Percentiles rank a stretch among this genome's conserved stretches.
Evolutionary conservation across 2,797 vertebrate genomes (phyloP).

Genomic region (Siniperca undulata): DNA sequence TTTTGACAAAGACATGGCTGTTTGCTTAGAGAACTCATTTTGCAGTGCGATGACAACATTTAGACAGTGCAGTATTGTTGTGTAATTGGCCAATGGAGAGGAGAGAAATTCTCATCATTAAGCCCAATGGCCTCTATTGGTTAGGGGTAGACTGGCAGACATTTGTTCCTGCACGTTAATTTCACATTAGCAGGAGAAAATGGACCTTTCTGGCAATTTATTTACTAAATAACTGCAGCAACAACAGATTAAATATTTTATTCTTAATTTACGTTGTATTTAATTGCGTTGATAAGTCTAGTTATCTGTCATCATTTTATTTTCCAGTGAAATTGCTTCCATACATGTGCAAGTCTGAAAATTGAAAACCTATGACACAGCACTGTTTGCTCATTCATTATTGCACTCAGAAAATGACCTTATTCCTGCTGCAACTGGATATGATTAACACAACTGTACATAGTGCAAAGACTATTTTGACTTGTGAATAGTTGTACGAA

Average conservation of each 20-base stretch:
- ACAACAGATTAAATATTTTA: neutral
- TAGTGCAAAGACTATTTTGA: slow-evolving; percentile 31
- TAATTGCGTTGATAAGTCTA: neutral
- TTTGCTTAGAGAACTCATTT: slow-evolving; percentile 62
- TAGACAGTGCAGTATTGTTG: slow-evolving; percentile 58
- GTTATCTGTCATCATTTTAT: neutral
- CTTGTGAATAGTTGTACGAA: neutral
- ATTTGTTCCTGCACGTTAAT: slow-evolving; percentile 1
- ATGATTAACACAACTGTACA: slow-evolving; percentile 71
- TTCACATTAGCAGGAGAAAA: slow-evolving; percentile 1
- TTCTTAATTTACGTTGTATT: neutral
- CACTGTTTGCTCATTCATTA: slow-evolving; percentile 85
- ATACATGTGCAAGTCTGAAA: slow-evolving; percentile 13
- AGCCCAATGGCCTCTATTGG: slow-evolving; percentile 29
- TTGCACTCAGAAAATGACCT: slow-evolving; percentile 53
- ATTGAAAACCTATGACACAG: slow-evolving; percentile 29
- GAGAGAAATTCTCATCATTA: slow-evolving; percentile 41
- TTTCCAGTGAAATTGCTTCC: slow-evolving; percentile 59
- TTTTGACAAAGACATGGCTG: slow-evolving; percentile 73
- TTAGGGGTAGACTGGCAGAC: slow-evolving; percentile 3
- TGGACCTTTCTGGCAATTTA: neutral
- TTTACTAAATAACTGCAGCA: neutral
- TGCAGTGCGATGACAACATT: slow-evolving; percentile 54
- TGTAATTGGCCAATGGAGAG: slow-evolving; percentile 23
- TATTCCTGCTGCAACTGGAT: slow-evolving; percentile 79